These are phyloP conservation scores for Apamea monoglypha DNA, from an alignment of 2,888 invertebrate genomes.

Conservation along the genomic window DNA sequence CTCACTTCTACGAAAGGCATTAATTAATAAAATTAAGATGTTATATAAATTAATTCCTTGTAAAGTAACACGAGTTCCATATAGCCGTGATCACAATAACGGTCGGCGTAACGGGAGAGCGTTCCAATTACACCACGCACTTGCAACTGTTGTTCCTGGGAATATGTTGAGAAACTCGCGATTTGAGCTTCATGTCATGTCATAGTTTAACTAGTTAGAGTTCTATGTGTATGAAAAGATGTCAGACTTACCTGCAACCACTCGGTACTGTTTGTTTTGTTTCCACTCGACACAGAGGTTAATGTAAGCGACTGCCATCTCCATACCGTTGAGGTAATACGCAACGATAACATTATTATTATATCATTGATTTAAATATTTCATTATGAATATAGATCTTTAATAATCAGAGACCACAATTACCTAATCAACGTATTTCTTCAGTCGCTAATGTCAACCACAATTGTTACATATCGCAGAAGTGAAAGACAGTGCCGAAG, in stretches of 20 bases:
- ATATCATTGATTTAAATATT: constrained; percentile 10
- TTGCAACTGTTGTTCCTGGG: constrained; percentile 68
- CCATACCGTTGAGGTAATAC: not conserved
- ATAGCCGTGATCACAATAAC: constrained; percentile 78
- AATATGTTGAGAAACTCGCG: constrained; percentile 42
- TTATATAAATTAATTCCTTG: constrained; percentile 55
- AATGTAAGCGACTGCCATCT: constrained; percentile 7
- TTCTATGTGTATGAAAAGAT: not conserved
- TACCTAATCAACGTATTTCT: constrained; percentile 40
- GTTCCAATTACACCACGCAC: constrained; percentile 71
- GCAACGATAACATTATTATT: not conserved
- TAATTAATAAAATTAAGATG: not conserved
- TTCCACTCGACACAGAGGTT: not conserved
- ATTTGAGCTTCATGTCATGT: constrained; percentile 18
- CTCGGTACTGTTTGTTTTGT: not conserved
- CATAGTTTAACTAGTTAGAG: not conserved
- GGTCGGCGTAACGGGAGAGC: constrained; percentile 80
- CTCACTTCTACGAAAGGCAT: constrained; percentile 20
- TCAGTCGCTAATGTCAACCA: constrained; percentile 14
- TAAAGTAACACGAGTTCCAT: constrained; percentile 69
- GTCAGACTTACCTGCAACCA: not conserved
- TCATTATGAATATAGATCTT: not conserved
- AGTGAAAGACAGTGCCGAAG: constrained; percentile 46
- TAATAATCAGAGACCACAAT: not conserved
- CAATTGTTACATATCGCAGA: constrained; percentile 47